Base-by-base conservation (phyloP, 2,888 invertebrate species). In the Mechanitis mazaeus region DNA sequence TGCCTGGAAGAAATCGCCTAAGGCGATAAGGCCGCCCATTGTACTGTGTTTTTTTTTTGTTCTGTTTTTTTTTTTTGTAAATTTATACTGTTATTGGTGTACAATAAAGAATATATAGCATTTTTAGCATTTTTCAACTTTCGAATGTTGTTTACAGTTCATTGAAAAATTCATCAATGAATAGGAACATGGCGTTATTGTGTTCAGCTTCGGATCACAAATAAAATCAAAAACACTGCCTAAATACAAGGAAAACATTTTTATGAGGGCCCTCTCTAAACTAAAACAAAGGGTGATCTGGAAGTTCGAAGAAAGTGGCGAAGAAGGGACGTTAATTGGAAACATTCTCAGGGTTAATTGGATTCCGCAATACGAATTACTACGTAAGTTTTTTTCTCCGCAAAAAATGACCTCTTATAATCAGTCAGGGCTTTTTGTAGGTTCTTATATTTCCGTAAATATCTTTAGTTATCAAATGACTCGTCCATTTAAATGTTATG, bases 201-300 rank as follows among this genome's bases (percentile, higher is more conserved):
- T 93, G 67, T 94, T 96, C 74, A 95, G 94, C 74, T 92, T 95
- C 83, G 96, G 96, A 0, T 96, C 96, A 0, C 92, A 95, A 84
- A 91, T 96, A 70, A 94, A 92, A 74, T 91, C 93, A 0, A 91
- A 94, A 0, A 92, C 93, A 0, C 91, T 96, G 69, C 92, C 94
- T 0, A 83, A 88, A 62, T 88, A 93, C 31, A 94, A 92, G 69
- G 85, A 93, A 59, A 78, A 90, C 3, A 90, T 90, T 12, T 92
- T 96, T 57, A 67, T 94, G 5, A 90, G 89, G 5, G 93, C 92
- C 1, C 91, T 96, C 47, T 84, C 91, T 0, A 90, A 91, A 63
- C 79, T 95, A 56, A 92, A 94, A 35, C 92, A 94, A 72, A 91
- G 93, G 57, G 93, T 96, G 9, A 89, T 96, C 28, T 96, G 95